Percentiles rank a stretch among this genome's conserved stretches.
phyloP scores from a whole-genome alignment of 2,888 invertebrate genomes.

The Pherbina coryleti region DNA sequence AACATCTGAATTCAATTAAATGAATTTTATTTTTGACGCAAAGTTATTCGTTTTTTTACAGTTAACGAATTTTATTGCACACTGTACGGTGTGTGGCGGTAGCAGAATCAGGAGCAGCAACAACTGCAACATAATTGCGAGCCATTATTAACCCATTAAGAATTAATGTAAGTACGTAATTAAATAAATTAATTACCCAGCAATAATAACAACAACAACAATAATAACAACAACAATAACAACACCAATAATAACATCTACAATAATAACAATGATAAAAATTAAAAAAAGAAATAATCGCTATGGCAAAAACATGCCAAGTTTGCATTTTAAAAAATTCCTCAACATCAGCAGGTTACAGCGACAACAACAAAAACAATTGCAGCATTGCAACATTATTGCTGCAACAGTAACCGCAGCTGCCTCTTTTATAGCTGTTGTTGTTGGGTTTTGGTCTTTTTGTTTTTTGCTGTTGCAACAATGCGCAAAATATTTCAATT shows the following conservation, averaged over 20 bases:
- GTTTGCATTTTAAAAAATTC: conserved; percentile 21
- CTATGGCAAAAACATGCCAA: conserved; percentile 20
- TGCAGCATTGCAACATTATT: neutral
- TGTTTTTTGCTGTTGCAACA: neutral
- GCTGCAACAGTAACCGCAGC: neutral
- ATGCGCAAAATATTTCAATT: conserved; percentile 31
- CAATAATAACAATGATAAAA: neutral
- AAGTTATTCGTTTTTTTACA: conserved; percentile 27
- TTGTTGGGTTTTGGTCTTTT: neutral
- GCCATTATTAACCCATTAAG: conserved; percentile 51
- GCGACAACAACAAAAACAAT: neutral
- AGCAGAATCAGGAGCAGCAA: conserved; percentile 2
- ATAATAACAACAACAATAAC: neutral
- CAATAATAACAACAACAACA: conserved; percentile 32
- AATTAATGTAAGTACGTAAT: conserved; percentile 49
- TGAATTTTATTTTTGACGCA: conserved; percentile 17
- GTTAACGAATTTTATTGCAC: conserved; percentile 35
- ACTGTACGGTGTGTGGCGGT: neutral
- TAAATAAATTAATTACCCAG: conserved; percentile 50
- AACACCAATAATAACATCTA: conserved; percentile 18
- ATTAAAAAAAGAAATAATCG: neutral
- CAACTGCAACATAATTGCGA: conserved; percentile 44
- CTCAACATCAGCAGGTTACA: neutral
- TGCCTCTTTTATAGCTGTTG: neutral
- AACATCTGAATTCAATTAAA: conserved; percentile 13